Conservation (phyloP, 2,888 invertebrate species). For the Cecidostiba fungosa region DNA sequence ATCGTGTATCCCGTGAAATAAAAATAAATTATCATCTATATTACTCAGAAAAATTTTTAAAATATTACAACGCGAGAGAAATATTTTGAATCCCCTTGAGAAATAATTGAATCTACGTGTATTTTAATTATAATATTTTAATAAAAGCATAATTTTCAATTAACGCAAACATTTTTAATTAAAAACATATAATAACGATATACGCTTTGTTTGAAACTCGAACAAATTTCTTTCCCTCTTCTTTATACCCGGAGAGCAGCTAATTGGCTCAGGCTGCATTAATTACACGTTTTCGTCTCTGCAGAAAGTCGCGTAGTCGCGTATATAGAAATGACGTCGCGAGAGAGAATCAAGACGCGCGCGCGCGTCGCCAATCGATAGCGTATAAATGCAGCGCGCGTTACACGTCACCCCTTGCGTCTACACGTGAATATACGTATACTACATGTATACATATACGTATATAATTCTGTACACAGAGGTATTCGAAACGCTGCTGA, state of each 20-base stretch:
- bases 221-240: neutral
- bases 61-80: too few species aligned
- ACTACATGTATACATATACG: neutral
- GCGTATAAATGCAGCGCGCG: neutral
- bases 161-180: neutral
- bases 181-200: neutral
- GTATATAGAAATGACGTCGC: neutral
- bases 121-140: too few species aligned
- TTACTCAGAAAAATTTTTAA: too few species aligned
- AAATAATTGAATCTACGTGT: too few species aligned
- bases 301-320: neutral
- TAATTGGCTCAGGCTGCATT: neutral
- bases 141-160: neutral
- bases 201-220: neutral
- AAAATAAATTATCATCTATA: too few species aligned
- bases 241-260: neutral
- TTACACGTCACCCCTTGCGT: neutral
- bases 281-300: neutral
- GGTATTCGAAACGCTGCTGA: neutral
- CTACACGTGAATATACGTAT: neutral
- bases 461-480: neutral
- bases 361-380: conserved; percentile 18
- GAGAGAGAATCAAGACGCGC: conserved; percentile 1
- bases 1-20: too few species aligned
- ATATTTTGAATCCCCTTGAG: too few species aligned